Evolutionary conservation across 2,113 vertebrate species (phyloP).

Genomic region (Poecilia latipinna): DNA sequence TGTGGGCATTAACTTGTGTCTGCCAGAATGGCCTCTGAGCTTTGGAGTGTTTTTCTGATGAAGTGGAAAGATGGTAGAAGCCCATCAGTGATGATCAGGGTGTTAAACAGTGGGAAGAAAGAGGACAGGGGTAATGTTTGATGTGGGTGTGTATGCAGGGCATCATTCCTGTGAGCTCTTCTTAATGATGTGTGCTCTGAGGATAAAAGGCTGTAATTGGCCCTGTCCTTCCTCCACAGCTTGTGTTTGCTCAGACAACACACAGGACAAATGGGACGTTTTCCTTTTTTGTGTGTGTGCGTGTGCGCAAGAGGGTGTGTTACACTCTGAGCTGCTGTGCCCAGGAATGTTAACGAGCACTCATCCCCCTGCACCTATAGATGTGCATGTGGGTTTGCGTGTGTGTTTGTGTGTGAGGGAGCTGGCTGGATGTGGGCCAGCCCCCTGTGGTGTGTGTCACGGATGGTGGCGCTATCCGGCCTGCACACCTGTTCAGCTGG

Average conservation of each 20-base stretch:
- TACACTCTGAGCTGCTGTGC: constrained; percentile 36
- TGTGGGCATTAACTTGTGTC: too few species aligned
- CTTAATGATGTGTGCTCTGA: constrained; percentile 76
- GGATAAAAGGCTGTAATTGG: constrained; percentile 77
- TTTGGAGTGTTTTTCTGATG: constrained; percentile 1
- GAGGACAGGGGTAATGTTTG: constrained; percentile 8
- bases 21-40: not conserved
- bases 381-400: constrained; percentile 11
- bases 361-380: constrained; percentile 42
- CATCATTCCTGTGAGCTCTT: constrained; percentile 48
- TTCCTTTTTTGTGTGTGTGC: constrained; percentile 20
- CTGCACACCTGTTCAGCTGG: constrained; percentile 67
- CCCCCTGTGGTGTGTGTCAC: constrained; percentile 29
- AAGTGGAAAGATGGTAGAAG: constrained; percentile 14
- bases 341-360: constrained; percentile 60
- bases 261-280: constrained; percentile 66
- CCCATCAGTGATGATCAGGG: constrained; percentile 1
- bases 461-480: constrained; percentile 41
- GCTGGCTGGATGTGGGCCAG: constrained; percentile 54
- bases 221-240: constrained; percentile 63
- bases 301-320: constrained; percentile 12
- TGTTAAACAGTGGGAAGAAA: constrained; percentile 15
- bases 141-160: constrained; percentile 18
- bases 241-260: constrained; percentile 79
- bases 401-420: constrained; percentile 8